phyloP scores from a whole-genome alignment of 2,797 vertebrate genomes.

The Pipistrellus nathusii region DNA sequence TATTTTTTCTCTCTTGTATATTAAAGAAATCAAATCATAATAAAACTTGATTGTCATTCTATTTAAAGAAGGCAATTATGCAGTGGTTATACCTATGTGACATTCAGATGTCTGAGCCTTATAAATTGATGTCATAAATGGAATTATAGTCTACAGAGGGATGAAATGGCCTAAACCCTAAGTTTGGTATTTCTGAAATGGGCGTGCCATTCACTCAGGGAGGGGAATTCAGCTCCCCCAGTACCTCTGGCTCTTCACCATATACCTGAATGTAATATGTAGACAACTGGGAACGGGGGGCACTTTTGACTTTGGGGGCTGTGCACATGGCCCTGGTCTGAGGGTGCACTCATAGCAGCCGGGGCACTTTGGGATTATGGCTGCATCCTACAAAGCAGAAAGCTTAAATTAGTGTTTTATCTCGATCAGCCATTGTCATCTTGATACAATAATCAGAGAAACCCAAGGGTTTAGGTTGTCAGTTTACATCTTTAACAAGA shows the following conservation, averaged over 20 bases:
- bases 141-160: neutral
- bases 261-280: neutral
- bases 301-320: neutral
- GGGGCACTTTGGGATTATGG: neutral
- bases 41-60: slow-evolving; percentile 31
- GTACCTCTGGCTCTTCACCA: neutral
- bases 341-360: neutral
- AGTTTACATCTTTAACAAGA: slow-evolving; percentile 78
- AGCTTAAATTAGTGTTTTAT: slow-evolving; percentile 47
- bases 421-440: slow-evolving; percentile 71
- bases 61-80: slow-evolving; percentile 41
- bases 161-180: neutral
- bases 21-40: slow-evolving; percentile 40
- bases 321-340: neutral
- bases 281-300: neutral
- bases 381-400: slow-evolving; percentile 39
- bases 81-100: neutral
- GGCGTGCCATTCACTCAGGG: neutral
- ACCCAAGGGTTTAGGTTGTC: slow-evolving; percentile 72
- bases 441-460: slow-evolving; percentile 80
- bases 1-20: slow-evolving; percentile 5
- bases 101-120: neutral
- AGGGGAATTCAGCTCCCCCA: neutral
- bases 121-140: neutral
- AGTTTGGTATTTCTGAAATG: slow-evolving; percentile 23